phyloP scores from a whole-genome alignment of 2,888 invertebrate species.

The Folsomia candida region DNA sequence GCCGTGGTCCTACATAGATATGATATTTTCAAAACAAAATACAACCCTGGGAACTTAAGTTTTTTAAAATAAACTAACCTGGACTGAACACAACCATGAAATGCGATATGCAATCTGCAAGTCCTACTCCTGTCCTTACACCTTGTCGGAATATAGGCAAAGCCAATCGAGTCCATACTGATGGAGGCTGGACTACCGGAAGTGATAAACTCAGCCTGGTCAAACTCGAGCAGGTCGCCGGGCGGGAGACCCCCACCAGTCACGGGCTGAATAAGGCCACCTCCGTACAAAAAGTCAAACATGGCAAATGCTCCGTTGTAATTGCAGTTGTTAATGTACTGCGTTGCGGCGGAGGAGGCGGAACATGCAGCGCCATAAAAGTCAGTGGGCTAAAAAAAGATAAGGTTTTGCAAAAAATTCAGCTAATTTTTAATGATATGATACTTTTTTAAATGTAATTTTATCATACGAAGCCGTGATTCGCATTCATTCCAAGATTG shows the following conservation, averaged over 20 bases:
- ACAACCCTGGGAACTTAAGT: neutral
- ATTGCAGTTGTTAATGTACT: constrained; percentile 52
- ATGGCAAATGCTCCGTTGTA: constrained; percentile 52
- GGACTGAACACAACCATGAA: constrained; percentile 49
- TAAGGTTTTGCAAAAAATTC: neutral
- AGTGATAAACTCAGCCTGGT: constrained; percentile 49
- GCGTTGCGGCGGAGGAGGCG: constrained; percentile 20
- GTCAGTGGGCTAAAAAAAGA: constrained; percentile 50
- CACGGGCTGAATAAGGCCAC: constrained; percentile 38
- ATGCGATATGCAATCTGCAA: constrained; percentile 48
- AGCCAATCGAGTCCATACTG: constrained; percentile 38
- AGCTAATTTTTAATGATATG: neutral
- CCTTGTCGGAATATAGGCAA: constrained; percentile 46
- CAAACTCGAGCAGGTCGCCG: constrained; percentile 40
- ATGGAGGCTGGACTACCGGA: constrained; percentile 31
- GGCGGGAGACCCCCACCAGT: neutral
- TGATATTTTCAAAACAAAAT: neutral
- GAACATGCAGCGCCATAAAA: constrained; percentile 51
- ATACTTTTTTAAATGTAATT: neutral
- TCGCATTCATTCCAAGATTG: constrained; percentile 29
- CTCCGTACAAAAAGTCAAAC: constrained; percentile 51
- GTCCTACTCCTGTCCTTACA: constrained; percentile 32
- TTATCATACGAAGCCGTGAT: constrained; percentile 37
- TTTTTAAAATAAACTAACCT: constrained; percentile 29
- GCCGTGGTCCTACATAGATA: neutral